A percentile compares a stretch with the other conserved stretches of the same genome.
phyloP scores from a whole-genome alignment of 2,888 invertebrate genomes.

The Choristoneura rosaceana region DNA sequence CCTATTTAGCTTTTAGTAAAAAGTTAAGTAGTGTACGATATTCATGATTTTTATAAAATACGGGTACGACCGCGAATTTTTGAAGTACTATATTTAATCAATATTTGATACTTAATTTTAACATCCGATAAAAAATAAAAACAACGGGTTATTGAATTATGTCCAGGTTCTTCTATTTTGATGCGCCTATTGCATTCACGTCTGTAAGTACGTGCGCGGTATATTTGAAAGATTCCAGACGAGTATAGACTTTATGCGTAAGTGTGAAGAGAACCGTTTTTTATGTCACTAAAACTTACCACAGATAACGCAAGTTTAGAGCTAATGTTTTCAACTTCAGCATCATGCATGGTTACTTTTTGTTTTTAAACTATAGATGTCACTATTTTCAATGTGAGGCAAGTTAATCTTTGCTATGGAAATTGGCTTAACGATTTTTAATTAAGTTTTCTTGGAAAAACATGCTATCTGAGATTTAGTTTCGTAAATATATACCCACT shows the following conservation, averaged over 20 bases:
- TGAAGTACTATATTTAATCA: too few relatives aligned
- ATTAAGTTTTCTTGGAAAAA: neutral
- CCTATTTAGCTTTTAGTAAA: too few relatives aligned
- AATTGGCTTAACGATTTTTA: neutral
- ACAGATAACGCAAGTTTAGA: slow-evolving; percentile 29
- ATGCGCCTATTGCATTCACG: too few relatives aligned
- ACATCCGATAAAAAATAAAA: too few relatives aligned
- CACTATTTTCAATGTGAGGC: slow-evolving; percentile 15
- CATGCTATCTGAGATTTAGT: neutral
- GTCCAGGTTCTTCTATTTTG: too few relatives aligned
- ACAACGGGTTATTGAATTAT: too few relatives aligned
- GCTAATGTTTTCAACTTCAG: slow-evolving; percentile 26
- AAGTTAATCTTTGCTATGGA: slow-evolving; percentile 1
- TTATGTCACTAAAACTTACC: slow-evolving; percentile 8
- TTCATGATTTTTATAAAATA: too few relatives aligned
- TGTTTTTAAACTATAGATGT: slow-evolving; percentile 14
- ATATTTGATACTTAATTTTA: too few relatives aligned
- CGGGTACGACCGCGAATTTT: too few relatives aligned
- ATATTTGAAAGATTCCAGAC: slow-evolving; percentile 9
- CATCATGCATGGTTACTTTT: slow-evolving; percentile 31
- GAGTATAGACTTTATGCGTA: slow-evolving; percentile 21
- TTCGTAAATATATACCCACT: neutral
- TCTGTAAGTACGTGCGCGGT: slow-evolving; percentile 25
- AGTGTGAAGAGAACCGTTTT: slow-evolving; percentile 11
- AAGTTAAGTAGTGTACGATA: too few relatives aligned